A percentile compares a stretch with the other conserved stretches of the same genome.
Conservation (phyloP, 2,888 invertebrate genomes). For the Labia minor region DNA sequence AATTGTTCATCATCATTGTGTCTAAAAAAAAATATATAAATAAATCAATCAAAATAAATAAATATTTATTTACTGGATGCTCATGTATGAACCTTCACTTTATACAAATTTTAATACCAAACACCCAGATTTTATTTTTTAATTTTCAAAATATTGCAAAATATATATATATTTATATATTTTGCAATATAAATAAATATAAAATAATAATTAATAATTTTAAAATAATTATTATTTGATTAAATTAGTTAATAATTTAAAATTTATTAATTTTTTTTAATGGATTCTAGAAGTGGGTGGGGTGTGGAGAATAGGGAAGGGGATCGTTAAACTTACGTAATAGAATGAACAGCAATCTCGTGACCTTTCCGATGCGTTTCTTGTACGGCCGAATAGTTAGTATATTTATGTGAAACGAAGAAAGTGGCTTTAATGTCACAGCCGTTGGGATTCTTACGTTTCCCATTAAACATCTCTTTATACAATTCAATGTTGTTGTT, state of each 20-base stretch:
- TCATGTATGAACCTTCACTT: neutral
- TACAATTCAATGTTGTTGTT: constrained; percentile 90
- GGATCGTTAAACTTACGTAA: constrained; percentile 74
- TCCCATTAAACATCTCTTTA: constrained; percentile 81
- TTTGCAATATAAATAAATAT: no score
- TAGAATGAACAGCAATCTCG: constrained; percentile 87
- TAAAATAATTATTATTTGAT: no score
- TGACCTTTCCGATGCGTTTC: constrained; percentile 85
- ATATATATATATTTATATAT: neutral
- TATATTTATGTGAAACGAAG: constrained; percentile 88
- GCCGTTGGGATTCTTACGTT: constrained; percentile 84
- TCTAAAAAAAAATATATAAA: constrained; percentile 38
- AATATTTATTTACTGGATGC: constrained; percentile 14
- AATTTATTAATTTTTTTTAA: no score
- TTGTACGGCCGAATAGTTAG: constrained; percentile 85
- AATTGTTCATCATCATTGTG: constrained; percentile 85
- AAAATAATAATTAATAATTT: no score
- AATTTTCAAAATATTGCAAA: no score
- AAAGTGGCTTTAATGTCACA: constrained; percentile 87
- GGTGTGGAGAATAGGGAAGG: no score
- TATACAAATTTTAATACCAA: neutral
- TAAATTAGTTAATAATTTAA: no score
- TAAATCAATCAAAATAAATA: no score
- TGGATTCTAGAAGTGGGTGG: no score
- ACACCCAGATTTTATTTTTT: neutral